A percentile compares a stretch with the other conserved stretches of the same genome.
Conservation (phyloP, 2,888 invertebrate species). For the Troides aeacus region DNA sequence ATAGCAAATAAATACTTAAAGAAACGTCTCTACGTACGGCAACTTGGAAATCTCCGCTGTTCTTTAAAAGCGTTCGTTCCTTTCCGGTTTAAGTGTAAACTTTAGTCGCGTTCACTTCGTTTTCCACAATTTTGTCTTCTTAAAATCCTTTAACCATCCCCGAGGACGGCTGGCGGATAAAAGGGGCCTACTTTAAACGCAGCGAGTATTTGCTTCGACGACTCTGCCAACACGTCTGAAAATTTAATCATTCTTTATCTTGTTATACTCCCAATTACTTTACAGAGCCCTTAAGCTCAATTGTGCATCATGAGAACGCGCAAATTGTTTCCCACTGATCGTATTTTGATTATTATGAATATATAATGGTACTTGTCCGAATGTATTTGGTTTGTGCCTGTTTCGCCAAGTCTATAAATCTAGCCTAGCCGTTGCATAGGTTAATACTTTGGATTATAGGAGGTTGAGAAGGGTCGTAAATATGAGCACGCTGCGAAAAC, state of each 20-base stretch:
- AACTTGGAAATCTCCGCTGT: constrained; percentile 53
- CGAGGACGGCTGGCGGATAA: constrained; percentile 51
- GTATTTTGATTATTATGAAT: background rate
- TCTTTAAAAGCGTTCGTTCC: constrained; percentile 39
- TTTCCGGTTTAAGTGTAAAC: constrained; percentile 39
- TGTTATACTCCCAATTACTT: constrained; percentile 40
- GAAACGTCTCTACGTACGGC: constrained; percentile 44
- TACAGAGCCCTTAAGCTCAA: constrained; percentile 34
- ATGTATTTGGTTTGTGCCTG: background rate
- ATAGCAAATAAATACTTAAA: constrained; percentile 48
- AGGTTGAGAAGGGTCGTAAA: constrained; percentile 55
- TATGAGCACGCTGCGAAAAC: constrained; percentile 45
- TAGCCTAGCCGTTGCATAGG: constrained; percentile 46
- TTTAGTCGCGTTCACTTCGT: constrained; percentile 43
- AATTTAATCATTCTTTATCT: constrained; percentile 58
- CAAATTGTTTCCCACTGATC: background rate
- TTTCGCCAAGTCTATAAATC: background rate
- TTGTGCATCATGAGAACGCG: background rate
- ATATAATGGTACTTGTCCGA: background rate
- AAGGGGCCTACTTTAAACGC: constrained; percentile 64
- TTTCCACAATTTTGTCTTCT: constrained; percentile 51
- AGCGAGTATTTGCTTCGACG: constrained; percentile 51
- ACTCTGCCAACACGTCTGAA: constrained; percentile 56
- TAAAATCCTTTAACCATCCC: constrained; percentile 64
- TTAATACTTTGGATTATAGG: constrained; percentile 64